These are phyloP conservation scores for Cepphus grylle DNA, from an alignment of 2,113 vertebrate species.

Conservation along the genomic window DNA sequence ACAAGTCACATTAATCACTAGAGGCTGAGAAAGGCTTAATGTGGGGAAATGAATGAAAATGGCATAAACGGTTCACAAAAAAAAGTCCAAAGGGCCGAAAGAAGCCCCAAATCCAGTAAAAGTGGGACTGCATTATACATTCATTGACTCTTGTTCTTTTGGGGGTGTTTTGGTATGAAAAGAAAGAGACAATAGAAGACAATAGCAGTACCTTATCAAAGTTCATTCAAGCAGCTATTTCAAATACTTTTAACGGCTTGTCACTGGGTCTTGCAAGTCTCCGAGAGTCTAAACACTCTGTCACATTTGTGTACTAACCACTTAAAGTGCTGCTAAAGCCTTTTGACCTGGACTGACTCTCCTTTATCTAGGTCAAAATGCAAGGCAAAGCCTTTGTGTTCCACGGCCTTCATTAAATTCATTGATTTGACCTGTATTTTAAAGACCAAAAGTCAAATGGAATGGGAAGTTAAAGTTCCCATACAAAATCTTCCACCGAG, in stretches of 20 bases:
- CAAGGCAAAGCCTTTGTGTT: conserved; percentile 93
- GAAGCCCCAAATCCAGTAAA: conserved; percentile 73
- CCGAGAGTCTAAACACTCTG: conserved; percentile 89
- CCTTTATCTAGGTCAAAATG: conserved; percentile 98
- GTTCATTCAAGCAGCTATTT: conserved; percentile 89
- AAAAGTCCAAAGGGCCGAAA: conserved; percentile 69
- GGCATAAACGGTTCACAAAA: conserved; percentile 73
- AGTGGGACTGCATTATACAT: conserved; percentile 85
- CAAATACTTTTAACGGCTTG: conserved; percentile 97
- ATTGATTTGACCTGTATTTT: conserved; percentile 99
- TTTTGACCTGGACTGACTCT: conserved; percentile 96
- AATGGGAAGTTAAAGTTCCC: conserved; percentile 94
- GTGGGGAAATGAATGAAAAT: conserved; percentile 75
- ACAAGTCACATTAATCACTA: conserved; percentile 68
- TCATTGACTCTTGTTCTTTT: conserved; percentile 87
- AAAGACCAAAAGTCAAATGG: conserved; percentile 96
- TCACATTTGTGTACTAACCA: conserved; percentile 99
- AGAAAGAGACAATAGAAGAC: conserved; percentile 81
- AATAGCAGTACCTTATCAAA: conserved; percentile 89
- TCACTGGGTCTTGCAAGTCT: conserved; percentile 90
- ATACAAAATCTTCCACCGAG: conserved; percentile 83
- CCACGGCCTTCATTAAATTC: conserved; percentile 99
- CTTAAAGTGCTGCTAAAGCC: conserved; percentile 92
- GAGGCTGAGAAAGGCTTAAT: conserved; percentile 64
- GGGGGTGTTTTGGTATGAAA: conserved; percentile 81